Evolutionary conservation across 2,797 vertebrate species (phyloP).

Genomic region (Coregonus ussuriensis): DNA sequence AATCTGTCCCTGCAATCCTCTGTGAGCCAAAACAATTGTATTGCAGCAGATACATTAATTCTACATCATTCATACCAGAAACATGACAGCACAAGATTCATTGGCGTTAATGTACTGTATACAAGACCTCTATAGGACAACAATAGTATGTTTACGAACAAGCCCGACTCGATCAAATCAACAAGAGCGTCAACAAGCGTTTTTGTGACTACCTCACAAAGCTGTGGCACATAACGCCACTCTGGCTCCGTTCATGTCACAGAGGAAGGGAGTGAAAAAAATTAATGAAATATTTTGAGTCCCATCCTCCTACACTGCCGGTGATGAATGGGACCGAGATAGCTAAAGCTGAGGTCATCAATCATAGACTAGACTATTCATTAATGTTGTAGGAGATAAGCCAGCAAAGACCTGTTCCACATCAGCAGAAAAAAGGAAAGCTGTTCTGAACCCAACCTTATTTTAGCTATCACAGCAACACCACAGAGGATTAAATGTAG

Average conservation of each 20-base stretch:
- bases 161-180: conserved; percentile 16
- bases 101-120: background rate
- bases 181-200: conserved; percentile 41
- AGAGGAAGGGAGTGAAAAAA: conserved; percentile 5
- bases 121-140: background rate
- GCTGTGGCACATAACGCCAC: conserved; percentile 11
- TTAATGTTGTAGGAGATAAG: conserved; percentile 78
- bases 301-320: conserved; percentile 52
- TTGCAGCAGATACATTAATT: conserved; percentile 9
- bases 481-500: conserved; percentile 38
- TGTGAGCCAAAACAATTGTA: background rate
- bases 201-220: conserved; percentile 31
- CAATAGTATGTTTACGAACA: conserved; percentile 38
- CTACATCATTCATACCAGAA: conserved; percentile 25
- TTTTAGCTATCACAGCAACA: conserved; percentile 34
- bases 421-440: conserved; percentile 71
- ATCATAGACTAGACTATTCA: conserved; percentile 76
- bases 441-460: conserved; percentile 37
- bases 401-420: conserved; percentile 64
- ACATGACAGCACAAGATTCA: conserved; percentile 41
- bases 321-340: conserved; percentile 77
- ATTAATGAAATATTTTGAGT: too few species aligned
- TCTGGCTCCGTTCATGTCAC: conserved; percentile 35
- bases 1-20: conserved; percentile 35
- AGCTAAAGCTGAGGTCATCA: conserved; percentile 72